A percentile compares a stretch with the other conserved stretches of the same genome.
Evolutionary conservation across 2,888 invertebrate genomes (phyloP).

Genomic region (Spilarctia lutea): DNA sequence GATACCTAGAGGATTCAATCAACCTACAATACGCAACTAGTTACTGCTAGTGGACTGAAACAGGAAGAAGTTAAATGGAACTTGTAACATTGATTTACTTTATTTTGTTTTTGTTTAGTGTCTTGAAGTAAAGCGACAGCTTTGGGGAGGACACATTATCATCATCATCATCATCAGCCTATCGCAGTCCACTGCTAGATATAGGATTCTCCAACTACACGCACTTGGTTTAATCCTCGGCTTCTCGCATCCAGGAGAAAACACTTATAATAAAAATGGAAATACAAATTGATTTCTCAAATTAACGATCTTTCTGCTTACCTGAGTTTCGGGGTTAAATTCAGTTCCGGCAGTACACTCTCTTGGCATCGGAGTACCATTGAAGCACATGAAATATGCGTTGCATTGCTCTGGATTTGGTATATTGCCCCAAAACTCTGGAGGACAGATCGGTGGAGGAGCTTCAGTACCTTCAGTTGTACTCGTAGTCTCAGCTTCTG

Average conservation of each 20-base stretch:
- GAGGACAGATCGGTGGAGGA: conserved; percentile 23
- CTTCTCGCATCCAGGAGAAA: no score
- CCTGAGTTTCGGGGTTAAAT: conserved; percentile 7
- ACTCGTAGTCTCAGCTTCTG: background rate
- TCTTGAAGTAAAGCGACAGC: background rate
- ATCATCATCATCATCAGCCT: no score
- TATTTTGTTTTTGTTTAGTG: no score
- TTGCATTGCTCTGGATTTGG: conserved; percentile 26
- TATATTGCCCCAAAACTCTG: conserved; percentile 30
- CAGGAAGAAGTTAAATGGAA: no score
- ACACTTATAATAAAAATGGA: background rate
- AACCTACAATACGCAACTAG: no score
- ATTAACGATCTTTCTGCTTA: background rate
- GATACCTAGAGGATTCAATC: no score
- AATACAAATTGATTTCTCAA: background rate
- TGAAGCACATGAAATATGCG: conserved; percentile 16
- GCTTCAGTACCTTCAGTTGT: conserved; percentile 14
- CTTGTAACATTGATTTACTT: no score
- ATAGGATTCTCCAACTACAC: no score
- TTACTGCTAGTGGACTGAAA: no score
- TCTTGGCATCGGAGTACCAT: background rate
- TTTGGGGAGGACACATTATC: no score
- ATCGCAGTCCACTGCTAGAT: no score
- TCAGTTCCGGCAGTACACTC: conserved; percentile 13
- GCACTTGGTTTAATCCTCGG: no score